phyloP scores from a whole-genome alignment of 2,888 invertebrate species.

The Myopa tessellatipennis region DNA sequence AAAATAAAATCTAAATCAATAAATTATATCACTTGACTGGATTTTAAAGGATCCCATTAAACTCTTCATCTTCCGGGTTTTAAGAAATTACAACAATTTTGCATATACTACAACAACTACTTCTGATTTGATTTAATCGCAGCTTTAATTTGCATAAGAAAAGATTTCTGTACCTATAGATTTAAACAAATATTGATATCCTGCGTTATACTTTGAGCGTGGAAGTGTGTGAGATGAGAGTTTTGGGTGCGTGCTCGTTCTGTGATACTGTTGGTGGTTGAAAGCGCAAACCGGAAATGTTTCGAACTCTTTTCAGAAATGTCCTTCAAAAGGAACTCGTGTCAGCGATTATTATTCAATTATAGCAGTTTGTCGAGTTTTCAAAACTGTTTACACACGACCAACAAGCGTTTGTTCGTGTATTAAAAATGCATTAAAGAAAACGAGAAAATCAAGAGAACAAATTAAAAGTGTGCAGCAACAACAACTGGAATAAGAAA shows the following conservation, averaged over 20 bases:
- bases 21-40: background rate
- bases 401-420: conserved; percentile 28
- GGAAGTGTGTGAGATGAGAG: background rate
- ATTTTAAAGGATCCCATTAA: background rate
- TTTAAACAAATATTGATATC: conserved; percentile 2
- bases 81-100: too few species aligned
- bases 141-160: background rate
- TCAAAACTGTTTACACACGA: conserved; percentile 14
- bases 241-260: too few species aligned
- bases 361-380: background rate
- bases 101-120: too few species aligned
- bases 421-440: conserved; percentile 17
- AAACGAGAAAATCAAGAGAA: background rate
- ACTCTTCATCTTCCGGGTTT: too few species aligned
- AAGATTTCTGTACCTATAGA: conserved; percentile 8
- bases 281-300: too few species aligned
- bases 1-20: background rate
- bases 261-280: too few species aligned
- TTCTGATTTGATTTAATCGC: too few species aligned
- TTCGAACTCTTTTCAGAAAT: background rate
- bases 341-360: too few species aligned
- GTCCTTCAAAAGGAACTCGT: conserved; percentile 4
- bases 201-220: conserved; percentile 25
- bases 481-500: too few species aligned
- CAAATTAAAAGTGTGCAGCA: background rate